phyloP scores from a whole-genome alignment of 1,140 invertebrate species.

The Drosophila novamexicana region DNA sequence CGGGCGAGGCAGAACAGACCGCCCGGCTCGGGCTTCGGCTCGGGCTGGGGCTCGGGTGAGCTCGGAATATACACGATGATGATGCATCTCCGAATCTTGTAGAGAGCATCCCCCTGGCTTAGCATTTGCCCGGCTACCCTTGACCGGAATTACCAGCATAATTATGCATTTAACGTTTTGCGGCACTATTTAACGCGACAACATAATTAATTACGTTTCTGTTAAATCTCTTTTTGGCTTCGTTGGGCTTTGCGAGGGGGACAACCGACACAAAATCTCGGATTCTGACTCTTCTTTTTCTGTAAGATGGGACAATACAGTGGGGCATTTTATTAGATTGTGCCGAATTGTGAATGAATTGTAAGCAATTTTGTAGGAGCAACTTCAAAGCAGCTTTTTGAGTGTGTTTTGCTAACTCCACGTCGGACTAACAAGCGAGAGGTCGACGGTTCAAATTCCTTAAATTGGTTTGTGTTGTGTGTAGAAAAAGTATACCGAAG shows the following conservation, averaged over 20 bases:
- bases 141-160: conserved; percentile 68
- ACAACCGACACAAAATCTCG: neutral
- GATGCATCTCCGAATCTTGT: neutral
- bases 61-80: no score
- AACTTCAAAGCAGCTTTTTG: no score
- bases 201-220: conserved; percentile 69
- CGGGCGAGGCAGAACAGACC: neutral
- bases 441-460: no score
- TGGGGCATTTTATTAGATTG: no score
- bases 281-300: neutral
- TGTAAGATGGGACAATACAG: neutral
- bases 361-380: no score
- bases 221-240: conserved; percentile 45
- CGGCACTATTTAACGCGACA: conserved; percentile 64
- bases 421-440: no score
- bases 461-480: no score
- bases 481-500: no score
- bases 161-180: conserved; percentile 70
- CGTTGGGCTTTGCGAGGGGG: no score
- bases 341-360: no score
- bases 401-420: no score
- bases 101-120: conserved; percentile 7
- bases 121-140: conserved; percentile 16
- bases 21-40: neutral
- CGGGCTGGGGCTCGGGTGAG: no score